Evolutionary conservation across 37 sponge, comb jelly and placozoan genomes (phyloP), one percentile per base, ranked within the genome.

Genomic region (Spongilla lacustris): DNA sequence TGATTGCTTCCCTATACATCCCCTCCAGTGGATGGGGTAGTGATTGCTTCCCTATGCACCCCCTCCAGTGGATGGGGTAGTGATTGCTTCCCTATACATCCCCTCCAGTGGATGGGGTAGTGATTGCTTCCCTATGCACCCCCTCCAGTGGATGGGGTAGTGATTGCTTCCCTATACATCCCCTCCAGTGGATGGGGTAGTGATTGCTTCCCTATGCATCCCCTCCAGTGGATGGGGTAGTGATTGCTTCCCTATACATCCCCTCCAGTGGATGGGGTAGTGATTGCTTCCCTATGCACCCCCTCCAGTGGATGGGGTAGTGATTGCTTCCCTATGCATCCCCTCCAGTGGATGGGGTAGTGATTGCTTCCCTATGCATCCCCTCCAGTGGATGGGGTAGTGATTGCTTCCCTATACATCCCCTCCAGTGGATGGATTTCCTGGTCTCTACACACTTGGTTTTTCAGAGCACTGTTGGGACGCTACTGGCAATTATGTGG

Each of bases 381-480:
- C 49, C 31, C 32, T 29, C 0, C 76, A 92, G 93, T 12, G 9
- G 68, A 71, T 23, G 87, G 68, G 14, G 58, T 2, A n/a, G 13
- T 13, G 46, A 0, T 12, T 38, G 27, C 38, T 23, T 30, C 22
- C 31, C 17, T 27, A 3, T 26, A 0, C 38, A 0, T 50, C 29
- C 49, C 31, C 32, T 29, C 0, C 76, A 92, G 93, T 12, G 9
- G 68, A 71, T 23, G 87, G 68, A 8, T 96, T 96, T 67, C 86
- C 94, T 75, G 96, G 96, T 19, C 58, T 96, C 35, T 96, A 93
- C 67, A 31, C 83, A 0, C 24, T 72, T 2, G 48, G 71, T 25
- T 71, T 96, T 23, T 92, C 96, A 0, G 48, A 66, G 3, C 86
- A 87, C 29, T 93, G 95, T 58, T 96, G 94, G 95, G 77, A 84